Evolutionary conservation across 2,113 vertebrate genomes (phyloP).

Genomic region (Anhinga anhinga): DNA sequence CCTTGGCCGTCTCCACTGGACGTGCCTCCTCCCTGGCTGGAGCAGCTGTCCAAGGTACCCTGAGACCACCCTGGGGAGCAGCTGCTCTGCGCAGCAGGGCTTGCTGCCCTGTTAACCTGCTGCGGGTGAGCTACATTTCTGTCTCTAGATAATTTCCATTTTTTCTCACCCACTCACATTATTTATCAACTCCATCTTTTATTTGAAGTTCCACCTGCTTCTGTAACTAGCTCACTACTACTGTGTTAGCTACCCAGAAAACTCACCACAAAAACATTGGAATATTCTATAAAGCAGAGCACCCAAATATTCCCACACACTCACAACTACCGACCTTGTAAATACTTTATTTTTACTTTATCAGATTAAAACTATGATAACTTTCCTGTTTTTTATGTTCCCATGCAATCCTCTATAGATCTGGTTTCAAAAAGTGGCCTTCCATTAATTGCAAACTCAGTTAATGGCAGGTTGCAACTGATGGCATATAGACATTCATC

Average conservation of each 20-base stretch:
- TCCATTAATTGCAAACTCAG: neutral
- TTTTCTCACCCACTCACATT: neutral
- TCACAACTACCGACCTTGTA: neutral
- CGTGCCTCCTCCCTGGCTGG: neutral
- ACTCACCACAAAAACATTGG: neutral
- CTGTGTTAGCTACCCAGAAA: neutral
- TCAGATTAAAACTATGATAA: neutral
- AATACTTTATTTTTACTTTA: neutral
- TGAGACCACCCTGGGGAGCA: neutral
- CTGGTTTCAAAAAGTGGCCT: neutral
- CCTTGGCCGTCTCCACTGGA: neutral
- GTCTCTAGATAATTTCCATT: neutral
- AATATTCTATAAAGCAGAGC: neutral
- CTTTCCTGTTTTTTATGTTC: neutral
- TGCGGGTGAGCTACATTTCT: neutral
- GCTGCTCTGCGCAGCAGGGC: accelerated
- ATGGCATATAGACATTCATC: neutral
- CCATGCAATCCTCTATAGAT: neutral
- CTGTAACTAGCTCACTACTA: neutral
- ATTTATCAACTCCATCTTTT: neutral
- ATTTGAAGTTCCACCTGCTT: neutral
- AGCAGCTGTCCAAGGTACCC: neutral
- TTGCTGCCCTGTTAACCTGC: neutral
- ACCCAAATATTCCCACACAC: neutral
- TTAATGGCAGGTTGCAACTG: neutral